phyloP scores from a whole-genome alignment of 2,113 vertebrate species.

The Xiphophorus maculatus region DNA sequence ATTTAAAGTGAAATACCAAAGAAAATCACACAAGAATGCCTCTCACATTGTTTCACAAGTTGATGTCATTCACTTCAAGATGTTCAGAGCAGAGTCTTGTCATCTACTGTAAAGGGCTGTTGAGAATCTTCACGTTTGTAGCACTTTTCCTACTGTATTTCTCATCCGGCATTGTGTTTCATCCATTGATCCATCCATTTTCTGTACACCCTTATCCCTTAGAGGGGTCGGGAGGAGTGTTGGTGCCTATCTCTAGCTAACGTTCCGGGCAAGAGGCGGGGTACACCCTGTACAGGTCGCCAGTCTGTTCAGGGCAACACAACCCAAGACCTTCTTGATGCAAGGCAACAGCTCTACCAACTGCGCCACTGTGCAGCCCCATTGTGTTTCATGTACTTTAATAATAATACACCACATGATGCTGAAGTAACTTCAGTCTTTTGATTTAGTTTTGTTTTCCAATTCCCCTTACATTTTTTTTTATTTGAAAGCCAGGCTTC shows the following conservation, averaged over 20 bases:
- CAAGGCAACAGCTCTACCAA: too few species aligned
- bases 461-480: constrained; percentile 10
- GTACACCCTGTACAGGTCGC: too few species aligned
- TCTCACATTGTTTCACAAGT: constrained; percentile 28
- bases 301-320: too few species aligned
- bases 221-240: too few species aligned
- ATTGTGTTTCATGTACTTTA: constrained; percentile 17
- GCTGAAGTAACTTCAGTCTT: constrained; percentile 7
- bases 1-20: background rate
- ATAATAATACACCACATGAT: constrained; percentile 24
- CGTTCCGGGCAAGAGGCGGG: too few species aligned
- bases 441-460: constrained; percentile 23
- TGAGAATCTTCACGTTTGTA: constrained; percentile 40
- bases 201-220: too few species aligned
- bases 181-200: background rate
- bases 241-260: too few species aligned
- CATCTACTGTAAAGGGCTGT: constrained; percentile 25
- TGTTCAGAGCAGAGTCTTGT: constrained; percentile 22
- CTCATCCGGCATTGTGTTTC: constrained; percentile 27
- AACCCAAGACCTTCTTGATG: too few species aligned
- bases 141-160: constrained; percentile 32
- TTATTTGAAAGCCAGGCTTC: constrained; percentile 29
- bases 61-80: constrained; percentile 44
- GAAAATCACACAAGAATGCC: background rate
- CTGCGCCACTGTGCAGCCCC: too few species aligned